Evolutionary conservation across 2,797 vertebrate genomes (phyloP).

Genomic region (Chromis chromis): DNA sequence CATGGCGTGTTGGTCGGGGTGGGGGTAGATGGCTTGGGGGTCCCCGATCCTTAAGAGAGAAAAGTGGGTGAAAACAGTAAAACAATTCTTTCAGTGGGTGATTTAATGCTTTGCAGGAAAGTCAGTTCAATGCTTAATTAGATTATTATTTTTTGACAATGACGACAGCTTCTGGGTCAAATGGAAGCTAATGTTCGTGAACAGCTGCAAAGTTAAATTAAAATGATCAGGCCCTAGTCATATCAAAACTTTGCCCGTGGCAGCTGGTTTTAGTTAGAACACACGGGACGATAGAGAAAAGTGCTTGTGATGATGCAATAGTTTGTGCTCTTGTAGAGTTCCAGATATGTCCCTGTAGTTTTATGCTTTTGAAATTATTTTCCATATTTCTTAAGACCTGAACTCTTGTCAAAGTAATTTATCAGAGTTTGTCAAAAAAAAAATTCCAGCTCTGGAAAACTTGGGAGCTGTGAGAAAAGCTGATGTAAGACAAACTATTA

Average conservation of each 20-base stretch:
- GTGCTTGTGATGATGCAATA: conserved; percentile 15
- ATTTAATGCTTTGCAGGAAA: background rate
- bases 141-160: background rate
- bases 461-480: conserved; percentile 5
- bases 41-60: conserved; percentile 92
- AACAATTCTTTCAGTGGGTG: background rate
- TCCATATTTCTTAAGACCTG: conserved; percentile 31
- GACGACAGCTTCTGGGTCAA: background rate
- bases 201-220: background rate
- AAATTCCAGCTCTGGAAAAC: conserved; percentile 42
- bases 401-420: conserved; percentile 28
- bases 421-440: conserved; percentile 19
- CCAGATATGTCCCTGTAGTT: background rate
- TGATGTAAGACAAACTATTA: conserved; percentile 33
- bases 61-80: conserved; percentile 2
- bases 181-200: background rate
- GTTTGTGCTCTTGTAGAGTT: conserved; percentile 7
- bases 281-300: background rate
- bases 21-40: conserved; percentile 97
- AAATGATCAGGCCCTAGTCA: background rate
- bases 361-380: conserved; percentile 2
- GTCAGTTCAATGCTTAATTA: background rate
- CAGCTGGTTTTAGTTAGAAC: conserved; percentile 38
- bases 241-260: background rate
- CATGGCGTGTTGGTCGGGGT: conserved; percentile 96